Evolutionary conservation across 2,888 invertebrate species (phyloP).

Genomic region (Atethmia centrago): DNA sequence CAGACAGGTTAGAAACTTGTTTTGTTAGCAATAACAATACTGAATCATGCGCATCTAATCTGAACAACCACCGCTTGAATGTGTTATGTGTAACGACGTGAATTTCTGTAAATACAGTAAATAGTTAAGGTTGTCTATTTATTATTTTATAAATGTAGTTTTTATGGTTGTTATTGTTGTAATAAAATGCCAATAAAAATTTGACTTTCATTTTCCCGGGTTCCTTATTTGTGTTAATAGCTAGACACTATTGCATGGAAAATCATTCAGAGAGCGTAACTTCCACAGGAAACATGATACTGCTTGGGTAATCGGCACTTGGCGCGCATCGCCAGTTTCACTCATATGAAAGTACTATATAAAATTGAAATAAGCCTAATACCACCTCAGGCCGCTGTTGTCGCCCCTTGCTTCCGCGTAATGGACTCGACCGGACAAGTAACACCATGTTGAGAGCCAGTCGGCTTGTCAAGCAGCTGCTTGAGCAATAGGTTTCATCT

Average conservation of each 20-base stretch:
- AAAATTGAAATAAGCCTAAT: slow-evolving; percentile 70
- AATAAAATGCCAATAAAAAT: slow-evolving; percentile 71
- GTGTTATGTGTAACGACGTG: slow-evolving; percentile 75
- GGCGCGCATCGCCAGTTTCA: slow-evolving; percentile 79
- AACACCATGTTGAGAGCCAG: slow-evolving; percentile 43
- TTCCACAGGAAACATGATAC: slow-evolving; percentile 75
- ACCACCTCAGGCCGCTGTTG: slow-evolving; percentile 37
- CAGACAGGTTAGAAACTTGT: slow-evolving; percentile 66
- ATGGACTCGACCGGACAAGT: slow-evolving; percentile 30
- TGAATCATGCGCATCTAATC: slow-evolving; percentile 46
- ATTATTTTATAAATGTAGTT: slow-evolving; percentile 80
- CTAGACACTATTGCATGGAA: slow-evolving; percentile 54
- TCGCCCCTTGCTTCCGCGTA: slow-evolving; percentile 51
- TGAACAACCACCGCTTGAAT: slow-evolving; percentile 52
- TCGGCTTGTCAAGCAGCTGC: slow-evolving; percentile 39
- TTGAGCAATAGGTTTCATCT: slow-evolving; percentile 61
- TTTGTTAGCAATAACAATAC: slow-evolving; percentile 52
- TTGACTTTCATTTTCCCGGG: slow-evolving; percentile 55
- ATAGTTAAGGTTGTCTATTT: slow-evolving; percentile 83
- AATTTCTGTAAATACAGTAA: slow-evolving; percentile 86
- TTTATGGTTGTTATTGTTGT: slow-evolving; percentile 79
- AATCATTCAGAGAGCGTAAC: slow-evolving; percentile 67
- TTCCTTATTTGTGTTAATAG: slow-evolving; percentile 12
- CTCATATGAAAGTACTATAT: slow-evolving; percentile 80
- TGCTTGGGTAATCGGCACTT: slow-evolving; percentile 78